Percentiles rank a stretch among this genome's conserved stretches.
Evolutionary conservation across 1,140 invertebrate genomes (phyloP).

Genomic region (Colletes gigas): DNA sequence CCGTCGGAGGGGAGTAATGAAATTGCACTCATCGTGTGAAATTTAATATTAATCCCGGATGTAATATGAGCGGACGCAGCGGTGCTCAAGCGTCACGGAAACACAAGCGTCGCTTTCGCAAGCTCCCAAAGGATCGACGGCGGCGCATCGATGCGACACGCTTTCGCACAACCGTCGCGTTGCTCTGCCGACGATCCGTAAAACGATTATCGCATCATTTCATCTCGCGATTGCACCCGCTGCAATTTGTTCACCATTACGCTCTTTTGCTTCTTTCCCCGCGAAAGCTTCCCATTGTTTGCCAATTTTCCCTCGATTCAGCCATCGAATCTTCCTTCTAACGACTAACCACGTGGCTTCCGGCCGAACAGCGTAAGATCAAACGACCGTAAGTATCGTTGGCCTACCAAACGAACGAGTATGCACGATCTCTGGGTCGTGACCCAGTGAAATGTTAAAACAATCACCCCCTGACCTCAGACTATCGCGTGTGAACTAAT

Average conservation of each 20-base stretch:
- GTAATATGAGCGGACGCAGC: conserved; percentile 73
- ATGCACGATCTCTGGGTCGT: too few relatives aligned
- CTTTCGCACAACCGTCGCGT: neutral
- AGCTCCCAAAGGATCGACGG: conserved; percentile 21
- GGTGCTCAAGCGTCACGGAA: conserved; percentile 67
- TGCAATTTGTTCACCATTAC: conserved; percentile 18
- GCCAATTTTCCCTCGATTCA: neutral
- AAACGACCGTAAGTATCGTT: too few relatives aligned
- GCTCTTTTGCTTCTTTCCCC: too few relatives aligned
- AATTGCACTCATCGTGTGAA: conserved; percentile 79
- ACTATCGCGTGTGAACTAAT: too few relatives aligned
- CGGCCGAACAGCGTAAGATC: neutral
- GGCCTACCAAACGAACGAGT: too few relatives aligned
- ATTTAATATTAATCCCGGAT: conserved; percentile 80
- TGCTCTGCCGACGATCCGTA: conserved; percentile 29
- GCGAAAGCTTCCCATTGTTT: neutral
- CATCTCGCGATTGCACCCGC: conserved; percentile 16
- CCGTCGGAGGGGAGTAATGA: conserved; percentile 71
- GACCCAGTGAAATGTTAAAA: too few relatives aligned
- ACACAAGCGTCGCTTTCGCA: conserved; percentile 45
- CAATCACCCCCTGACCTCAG: too few relatives aligned
- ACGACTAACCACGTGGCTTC: neutral
- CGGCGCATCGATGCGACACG: conserved; percentile 19
- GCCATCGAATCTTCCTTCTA: neutral
- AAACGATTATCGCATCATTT: conserved; percentile 46